Evolutionary conservation across 2,113 vertebrate species (phyloP).

Genomic region (Brienomyrus brachyistius): DNA sequence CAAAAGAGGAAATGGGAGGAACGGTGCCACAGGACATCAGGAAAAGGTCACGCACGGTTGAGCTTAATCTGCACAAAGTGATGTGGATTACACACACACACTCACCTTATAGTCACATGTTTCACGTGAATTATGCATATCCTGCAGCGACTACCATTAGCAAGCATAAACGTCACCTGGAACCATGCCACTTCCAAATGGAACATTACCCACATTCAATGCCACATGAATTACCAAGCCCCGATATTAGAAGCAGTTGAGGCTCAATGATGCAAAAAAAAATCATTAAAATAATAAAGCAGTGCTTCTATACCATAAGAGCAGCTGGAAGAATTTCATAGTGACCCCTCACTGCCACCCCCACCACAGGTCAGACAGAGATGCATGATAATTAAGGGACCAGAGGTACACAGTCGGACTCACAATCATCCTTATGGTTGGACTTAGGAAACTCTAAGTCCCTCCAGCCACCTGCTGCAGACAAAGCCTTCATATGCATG

Average conservation of each 20-base stretch:
- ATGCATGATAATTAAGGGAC: not conserved
- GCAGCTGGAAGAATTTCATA: not conserved
- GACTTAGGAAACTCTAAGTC: not conserved
- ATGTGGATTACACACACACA: not conserved
- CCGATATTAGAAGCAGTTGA: not conserved
- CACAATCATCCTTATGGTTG: not conserved
- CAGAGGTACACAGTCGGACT: not conserved
- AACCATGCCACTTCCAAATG: not conserved
- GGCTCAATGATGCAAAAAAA: not conserved
- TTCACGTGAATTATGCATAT: not conserved
- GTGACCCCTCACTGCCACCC: not conserved
- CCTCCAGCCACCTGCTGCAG: slow-evolving; percentile 14
- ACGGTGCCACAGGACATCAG: not conserved
- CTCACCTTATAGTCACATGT: not conserved
- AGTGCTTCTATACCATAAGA: not conserved
- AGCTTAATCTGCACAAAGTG: not conserved
- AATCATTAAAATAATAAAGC: not conserved
- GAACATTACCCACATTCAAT: not conserved
- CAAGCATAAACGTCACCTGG: not conserved
- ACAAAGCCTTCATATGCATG: slow-evolving; percentile 2
- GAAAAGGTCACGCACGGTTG: not conserved
- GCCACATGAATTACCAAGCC: not conserved
- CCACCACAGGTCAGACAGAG: not conserved
- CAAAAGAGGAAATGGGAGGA: not conserved
- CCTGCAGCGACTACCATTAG: not conserved